Conservation (phyloP, 2,113 vertebrate genomes). For the Misgurnus mizolepis region DNA sequence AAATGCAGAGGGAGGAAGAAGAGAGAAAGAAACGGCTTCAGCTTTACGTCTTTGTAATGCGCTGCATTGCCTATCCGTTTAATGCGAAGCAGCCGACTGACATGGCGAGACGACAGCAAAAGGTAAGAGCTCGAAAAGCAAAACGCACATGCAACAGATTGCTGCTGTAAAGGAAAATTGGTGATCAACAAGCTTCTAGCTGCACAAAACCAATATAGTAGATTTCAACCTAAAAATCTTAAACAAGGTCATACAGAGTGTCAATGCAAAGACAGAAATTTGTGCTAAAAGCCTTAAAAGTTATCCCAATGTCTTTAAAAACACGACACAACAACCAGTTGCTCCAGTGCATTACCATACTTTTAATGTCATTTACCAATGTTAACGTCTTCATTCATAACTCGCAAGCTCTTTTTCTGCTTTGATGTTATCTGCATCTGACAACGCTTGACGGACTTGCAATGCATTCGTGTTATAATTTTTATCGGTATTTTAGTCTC, state of each 20-base stretch:
- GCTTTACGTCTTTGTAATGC: conserved; percentile 97
- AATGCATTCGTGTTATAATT: too few relatives aligned
- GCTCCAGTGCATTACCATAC: background rate
- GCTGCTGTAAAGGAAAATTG: background rate
- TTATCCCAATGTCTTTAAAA: background rate
- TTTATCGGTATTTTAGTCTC: too few relatives aligned
- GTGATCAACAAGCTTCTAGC: background rate
- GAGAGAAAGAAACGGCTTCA: conserved; percentile 94
- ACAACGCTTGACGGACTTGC: too few relatives aligned
- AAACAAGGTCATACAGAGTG: background rate
- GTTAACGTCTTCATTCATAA: background rate
- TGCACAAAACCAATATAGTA: background rate
- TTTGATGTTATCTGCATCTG: too few relatives aligned
- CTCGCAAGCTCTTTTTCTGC: too few relatives aligned
- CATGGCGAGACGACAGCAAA: conserved; percentile 96
- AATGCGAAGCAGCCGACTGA: conserved; percentile 98
- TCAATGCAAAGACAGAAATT: background rate
- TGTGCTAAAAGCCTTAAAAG: background rate
- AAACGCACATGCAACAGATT: conserved; percentile 51
- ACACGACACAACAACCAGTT: background rate
- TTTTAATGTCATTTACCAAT: background rate
- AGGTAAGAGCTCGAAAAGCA: conserved; percentile 76
- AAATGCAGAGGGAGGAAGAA: conserved; percentile 92
- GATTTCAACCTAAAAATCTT: background rate
- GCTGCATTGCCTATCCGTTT: conserved; percentile 97